Evolutionary conservation across 2,888 invertebrate genomes (phyloP).

Genomic region (Epirrita christyi): DNA sequence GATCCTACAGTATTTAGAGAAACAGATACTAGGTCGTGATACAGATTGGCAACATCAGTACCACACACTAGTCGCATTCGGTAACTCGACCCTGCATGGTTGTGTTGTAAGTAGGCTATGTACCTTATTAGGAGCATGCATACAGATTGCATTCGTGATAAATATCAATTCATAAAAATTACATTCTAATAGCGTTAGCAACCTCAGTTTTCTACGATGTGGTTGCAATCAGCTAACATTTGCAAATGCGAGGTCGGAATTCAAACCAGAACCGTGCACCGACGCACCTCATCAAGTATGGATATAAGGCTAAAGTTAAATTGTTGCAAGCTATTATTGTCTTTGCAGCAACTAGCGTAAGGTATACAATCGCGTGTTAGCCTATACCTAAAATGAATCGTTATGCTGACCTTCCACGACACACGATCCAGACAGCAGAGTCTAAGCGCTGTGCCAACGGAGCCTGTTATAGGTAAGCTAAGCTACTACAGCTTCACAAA

Average conservation of each 20-base stretch:
- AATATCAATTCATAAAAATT: constrained; percentile 26
- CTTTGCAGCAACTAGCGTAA: constrained; percentile 37
- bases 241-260: constrained; percentile 50
- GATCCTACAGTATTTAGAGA: too few relatives aligned
- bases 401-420: constrained; percentile 60
- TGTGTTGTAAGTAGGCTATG: constrained; percentile 5
- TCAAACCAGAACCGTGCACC: constrained; percentile 45
- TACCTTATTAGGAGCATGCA: constrained; percentile 1
- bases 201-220: constrained; percentile 37
- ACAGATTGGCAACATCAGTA: background rate
- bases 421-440: constrained; percentile 62
- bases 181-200: constrained; percentile 20
- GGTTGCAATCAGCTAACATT: constrained; percentile 43
- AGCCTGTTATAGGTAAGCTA: constrained; percentile 5
- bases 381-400: constrained; percentile 33
- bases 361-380: constrained; percentile 29
- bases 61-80: background rate
- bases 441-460: constrained; percentile 21
- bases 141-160: constrained; percentile 17
- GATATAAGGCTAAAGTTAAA: constrained; percentile 37
- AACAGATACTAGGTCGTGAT: background rate
- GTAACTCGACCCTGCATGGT: background rate
- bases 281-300: constrained; percentile 34
- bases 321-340: constrained; percentile 35
- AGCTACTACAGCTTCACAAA: constrained; percentile 23